Percentiles rank a stretch among this genome's conserved stretches.
Conservation (phyloP, 2,888 invertebrate genomes). For the Harmothoe impar region DNA sequence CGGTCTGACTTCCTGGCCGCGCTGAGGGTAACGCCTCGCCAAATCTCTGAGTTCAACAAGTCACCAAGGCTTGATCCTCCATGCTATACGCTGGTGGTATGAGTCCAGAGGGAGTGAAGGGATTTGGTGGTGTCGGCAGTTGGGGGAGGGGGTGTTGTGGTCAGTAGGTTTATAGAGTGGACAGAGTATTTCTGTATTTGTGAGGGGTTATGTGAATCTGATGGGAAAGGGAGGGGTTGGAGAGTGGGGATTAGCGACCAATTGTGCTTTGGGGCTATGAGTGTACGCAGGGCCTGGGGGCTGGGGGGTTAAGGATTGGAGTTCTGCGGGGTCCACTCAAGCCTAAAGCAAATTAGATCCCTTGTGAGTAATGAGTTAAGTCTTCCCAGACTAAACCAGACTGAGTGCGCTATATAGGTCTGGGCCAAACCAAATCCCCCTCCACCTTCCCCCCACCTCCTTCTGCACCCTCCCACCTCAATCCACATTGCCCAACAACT, state of each 20-base stretch:
- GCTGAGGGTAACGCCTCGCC: background rate
- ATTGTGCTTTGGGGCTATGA: background rate
- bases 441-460: background rate
- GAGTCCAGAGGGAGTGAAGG: background rate
- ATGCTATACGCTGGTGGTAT: background rate
- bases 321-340: background rate
- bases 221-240: background rate
- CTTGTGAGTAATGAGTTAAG: slow-evolving; percentile 30
- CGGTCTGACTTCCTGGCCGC: background rate
- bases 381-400: background rate
- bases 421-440: slow-evolving; percentile 8
- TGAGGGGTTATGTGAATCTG: background rate
- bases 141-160: background rate
- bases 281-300: no score
- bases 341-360: background rate
- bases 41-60: slow-evolving; percentile 21
- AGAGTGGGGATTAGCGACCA: background rate
- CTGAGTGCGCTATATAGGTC: background rate
- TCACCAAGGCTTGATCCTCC: slow-evolving; percentile 11
- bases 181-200: background rate
- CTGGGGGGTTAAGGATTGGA: background rate
- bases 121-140: background rate
- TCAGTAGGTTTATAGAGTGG: background rate
- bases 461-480: background rate
- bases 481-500: background rate